Base-by-base conservation (phyloP, 2,113 vertebrate genomes). In the Nyctereutes procyonoides region DNA sequence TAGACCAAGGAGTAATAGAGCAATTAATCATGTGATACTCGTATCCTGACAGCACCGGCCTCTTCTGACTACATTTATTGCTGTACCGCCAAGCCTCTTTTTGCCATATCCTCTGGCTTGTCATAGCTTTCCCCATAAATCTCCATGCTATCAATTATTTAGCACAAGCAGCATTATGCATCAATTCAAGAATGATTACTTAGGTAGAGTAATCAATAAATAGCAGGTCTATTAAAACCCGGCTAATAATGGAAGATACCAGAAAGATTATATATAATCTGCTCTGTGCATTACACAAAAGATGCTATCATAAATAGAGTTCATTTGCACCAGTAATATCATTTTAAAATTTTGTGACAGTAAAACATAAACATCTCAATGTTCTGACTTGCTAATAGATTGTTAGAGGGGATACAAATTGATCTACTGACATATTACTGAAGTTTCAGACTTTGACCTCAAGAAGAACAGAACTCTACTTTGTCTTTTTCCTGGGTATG, bases 141-240 rank as follows among this genome's bases (percentile, higher is more conserved):
- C 95, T 96, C 83, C 30, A 6, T 67, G 35, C 43, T 56, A 96
- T 97, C 76, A 94, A 80, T 97, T 96, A 95, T 98, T 98, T 88
- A 98, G n/a, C 30, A 97, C 67, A 98, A 91, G 77, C 43, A 96
- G 19, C 74, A 95, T 96, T 98, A 94, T 93, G 67, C n/a, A 96
- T 96, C 58, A 88, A 79, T 88, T 98, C 83, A 95, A 95, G 96
- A 98, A 97, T 98, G 1, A 97, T 97, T 98, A 94, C 95, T 92
- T 98, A 94, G 83, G 69, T 56, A 51, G 55, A 96, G 58, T 98
- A 98, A 98, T 98, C 97, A 98, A 96, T 98, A 98, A 98, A 95
- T 55, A 86, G 74, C 97, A 96, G 51, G 30, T 96, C 91, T 98
- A 96, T 98, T 98, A 98, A 98, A 98, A 97, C 13, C 58, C 4